Evolutionary conservation across 2,888 invertebrate genomes (phyloP).

Genomic region (Mythimna ferrago): DNA sequence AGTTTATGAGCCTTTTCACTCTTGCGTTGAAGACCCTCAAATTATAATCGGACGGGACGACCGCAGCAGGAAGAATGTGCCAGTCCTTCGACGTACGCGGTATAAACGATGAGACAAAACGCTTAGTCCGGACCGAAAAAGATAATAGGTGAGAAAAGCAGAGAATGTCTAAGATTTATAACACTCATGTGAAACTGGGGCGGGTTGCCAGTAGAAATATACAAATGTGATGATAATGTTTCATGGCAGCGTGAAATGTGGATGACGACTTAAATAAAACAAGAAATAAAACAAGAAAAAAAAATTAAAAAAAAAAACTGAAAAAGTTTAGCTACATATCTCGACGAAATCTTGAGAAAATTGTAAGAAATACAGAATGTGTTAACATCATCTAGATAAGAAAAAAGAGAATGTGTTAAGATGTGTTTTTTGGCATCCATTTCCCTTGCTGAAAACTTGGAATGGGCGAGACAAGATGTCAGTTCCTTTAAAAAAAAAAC

Average conservation of each 20-base stretch:
- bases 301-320: constrained; percentile 12
- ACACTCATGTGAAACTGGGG: no score
- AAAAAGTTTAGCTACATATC: constrained; percentile 2
- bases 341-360: not conserved
- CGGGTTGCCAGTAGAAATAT: not conserved
- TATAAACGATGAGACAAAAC: no score
- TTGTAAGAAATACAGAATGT: constrained; percentile 1
- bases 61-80: no score
- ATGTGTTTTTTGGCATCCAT: not conserved
- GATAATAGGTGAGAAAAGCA: no score
- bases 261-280: constrained; percentile 8
- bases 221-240: constrained; percentile 1
- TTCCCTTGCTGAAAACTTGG: not conserved
- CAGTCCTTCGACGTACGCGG: no score
- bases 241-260: not conserved
- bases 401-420: no score
- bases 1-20: no score
- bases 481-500: not conserved
- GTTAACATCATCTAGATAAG: not conserved
- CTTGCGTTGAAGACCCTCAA: no score
- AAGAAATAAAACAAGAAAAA: constrained; percentile 31
- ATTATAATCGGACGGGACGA: no score
- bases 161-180: no score
- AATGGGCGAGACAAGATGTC: not conserved
- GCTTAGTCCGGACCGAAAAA: no score